These are phyloP conservation scores for Pithys albifrons DNA, from an alignment of 2,113 vertebrate genomes.

Conservation along the genomic window DNA sequence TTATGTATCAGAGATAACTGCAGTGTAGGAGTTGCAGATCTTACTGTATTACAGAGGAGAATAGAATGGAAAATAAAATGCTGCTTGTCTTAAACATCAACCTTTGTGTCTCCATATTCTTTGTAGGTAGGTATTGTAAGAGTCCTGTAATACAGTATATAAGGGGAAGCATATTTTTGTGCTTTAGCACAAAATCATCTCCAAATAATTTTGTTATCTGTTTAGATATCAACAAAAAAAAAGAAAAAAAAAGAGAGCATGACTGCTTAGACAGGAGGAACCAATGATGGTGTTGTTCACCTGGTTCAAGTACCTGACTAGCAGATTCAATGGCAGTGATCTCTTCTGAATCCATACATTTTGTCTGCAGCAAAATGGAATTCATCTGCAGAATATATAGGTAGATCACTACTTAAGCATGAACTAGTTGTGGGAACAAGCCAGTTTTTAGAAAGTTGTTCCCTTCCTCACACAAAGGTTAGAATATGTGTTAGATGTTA, in stretches of 20 bases:
- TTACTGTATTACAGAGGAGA: neutral
- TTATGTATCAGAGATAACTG: neutral
- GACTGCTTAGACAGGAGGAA: neutral
- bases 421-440: neutral
- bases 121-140: neutral
- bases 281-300: neutral
- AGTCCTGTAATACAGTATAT: neutral
- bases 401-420: neutral
- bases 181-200: neutral
- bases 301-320: neutral
- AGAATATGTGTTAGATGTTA: neutral
- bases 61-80: neutral
- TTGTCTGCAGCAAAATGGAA: neutral
- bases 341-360: neutral
- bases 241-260: neutral
- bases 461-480: neutral
- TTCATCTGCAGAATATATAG: neutral
- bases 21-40: neutral
- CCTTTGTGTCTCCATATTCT: neutral
- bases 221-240: too few relatives aligned
- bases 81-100: neutral
- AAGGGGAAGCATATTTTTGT: neutral
- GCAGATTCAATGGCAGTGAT: neutral
- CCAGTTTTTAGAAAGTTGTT: neutral
- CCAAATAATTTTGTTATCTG: neutral